A percentile compares a stretch with the other conserved stretches of the same genome.
These are phyloP conservation scores for Metellina segmentata DNA, from an alignment of 2,888 invertebrate species.

Conservation along the genomic window DNA sequence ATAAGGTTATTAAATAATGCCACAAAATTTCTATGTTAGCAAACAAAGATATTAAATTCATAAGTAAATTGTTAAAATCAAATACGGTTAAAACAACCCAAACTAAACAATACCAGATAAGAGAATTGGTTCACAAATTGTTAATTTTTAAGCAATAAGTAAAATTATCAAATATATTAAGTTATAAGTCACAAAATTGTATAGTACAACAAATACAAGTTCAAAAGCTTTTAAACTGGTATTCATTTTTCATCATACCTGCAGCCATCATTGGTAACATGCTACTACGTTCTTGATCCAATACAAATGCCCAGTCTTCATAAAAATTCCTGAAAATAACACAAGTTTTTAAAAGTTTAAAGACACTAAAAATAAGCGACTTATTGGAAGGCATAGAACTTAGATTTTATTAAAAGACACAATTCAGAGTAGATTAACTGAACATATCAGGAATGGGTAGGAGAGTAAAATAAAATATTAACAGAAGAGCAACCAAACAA, in stretches of 20 bases:
- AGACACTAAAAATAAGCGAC: no score
- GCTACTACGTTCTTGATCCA: constrained; percentile 89
- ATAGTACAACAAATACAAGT: no score
- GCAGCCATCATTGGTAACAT: constrained; percentile 92
- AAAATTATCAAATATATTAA: no score
- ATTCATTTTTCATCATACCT: constrained; percentile 83
- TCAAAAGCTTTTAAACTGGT: no score
- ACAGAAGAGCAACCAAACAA: no score
- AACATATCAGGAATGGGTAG: no score
- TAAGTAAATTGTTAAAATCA: background rate
- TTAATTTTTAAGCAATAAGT: no score
- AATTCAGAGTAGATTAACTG: no score
- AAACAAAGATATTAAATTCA: background rate
- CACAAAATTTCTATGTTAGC: background rate
- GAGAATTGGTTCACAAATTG: background rate
- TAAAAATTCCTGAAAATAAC: constrained; percentile 85
- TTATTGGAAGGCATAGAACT: no score
- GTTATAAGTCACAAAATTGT: no score
- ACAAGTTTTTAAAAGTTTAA: no score
- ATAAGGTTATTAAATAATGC: background rate
- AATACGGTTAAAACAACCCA: background rate
- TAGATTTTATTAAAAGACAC: no score
- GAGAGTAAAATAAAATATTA: background rate
- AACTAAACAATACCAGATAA: background rate
- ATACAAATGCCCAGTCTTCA: constrained; percentile 91